Percentiles rank a stretch among this genome's conserved stretches.
Conservation (phyloP, 2,113 vertebrate genomes). For the Pelobates fuscus region DNA sequence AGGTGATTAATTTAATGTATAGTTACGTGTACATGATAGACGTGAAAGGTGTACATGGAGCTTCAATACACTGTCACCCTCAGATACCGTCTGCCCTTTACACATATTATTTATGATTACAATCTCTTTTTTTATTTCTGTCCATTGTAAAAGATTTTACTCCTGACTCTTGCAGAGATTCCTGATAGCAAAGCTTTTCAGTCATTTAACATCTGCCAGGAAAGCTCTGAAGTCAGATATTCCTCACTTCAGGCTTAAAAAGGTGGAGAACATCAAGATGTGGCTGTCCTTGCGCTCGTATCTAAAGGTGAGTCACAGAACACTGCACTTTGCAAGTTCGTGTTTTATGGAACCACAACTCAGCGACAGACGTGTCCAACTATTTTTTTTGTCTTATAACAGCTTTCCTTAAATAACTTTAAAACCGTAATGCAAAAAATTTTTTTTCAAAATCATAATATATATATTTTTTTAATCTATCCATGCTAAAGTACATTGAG, state of each 20-base stretch:
- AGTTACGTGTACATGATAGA: too few species aligned
- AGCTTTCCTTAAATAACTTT: not conserved
- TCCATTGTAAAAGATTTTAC: not conserved
- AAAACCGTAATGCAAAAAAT: too few species aligned
- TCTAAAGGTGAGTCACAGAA: conserved; percentile 76
- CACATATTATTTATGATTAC: not conserved
- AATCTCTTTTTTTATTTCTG: too few species aligned
- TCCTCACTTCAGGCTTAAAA: conserved; percentile 97
- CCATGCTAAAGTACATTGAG: too few species aligned
- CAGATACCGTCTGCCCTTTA: not conserved
- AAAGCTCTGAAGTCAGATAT: conserved; percentile 97
- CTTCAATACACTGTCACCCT: too few species aligned
- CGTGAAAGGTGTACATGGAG: too few species aligned
- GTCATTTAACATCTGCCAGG: conserved; percentile 94
- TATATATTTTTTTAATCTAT: too few species aligned
- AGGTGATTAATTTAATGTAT: too few species aligned
- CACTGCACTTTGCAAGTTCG: not conserved
- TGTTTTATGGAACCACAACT: accelerated
- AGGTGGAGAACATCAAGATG: conserved; percentile 98
- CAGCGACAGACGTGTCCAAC: too few species aligned
- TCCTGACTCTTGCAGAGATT: conserved; percentile 76
- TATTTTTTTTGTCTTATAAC: not conserved
- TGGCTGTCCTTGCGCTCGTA: conserved; percentile 96
- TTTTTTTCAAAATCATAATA: too few species aligned
- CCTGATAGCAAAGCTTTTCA: conserved; percentile 95